Evolutionary conservation across 2,888 invertebrate species (phyloP), one percentile per base, ranked within the genome.

Genomic region (Thymelicus acteon): DNA sequence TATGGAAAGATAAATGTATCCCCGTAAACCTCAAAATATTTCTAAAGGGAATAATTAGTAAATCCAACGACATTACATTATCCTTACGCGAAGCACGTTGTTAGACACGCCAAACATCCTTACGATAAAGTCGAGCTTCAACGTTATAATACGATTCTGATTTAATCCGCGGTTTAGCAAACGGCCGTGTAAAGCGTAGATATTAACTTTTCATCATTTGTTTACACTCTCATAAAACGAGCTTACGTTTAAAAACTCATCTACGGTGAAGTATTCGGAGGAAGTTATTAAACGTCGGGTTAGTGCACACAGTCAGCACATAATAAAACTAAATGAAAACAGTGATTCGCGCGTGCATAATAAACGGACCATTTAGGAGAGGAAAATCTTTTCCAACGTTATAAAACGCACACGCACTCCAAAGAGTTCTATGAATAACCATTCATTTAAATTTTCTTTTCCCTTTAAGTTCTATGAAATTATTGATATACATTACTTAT

Each of bases 241-340:
- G 63, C 63, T 70, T 64, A 70, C 63, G 69, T 64, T 58, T 70
- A 70, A 70, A 70, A 70, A 64, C 69, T 70, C 69, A 70, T 70
- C 69, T 60, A 64, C 69, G 69, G n/a, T 47, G 63, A 58, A 54
- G 70, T 63, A 64, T 64, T 70, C 58, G 47, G 64, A 71, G 66
- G 71, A 66, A 71, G 71, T 71, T 66, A 71, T 71, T 71, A 71
- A 71, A 74, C 72, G 77, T 75, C 71, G 72, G 70, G 58, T 40
- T 74, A 65, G 67, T 76, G 73, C 75, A 72, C 72, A 73, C 74
- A 79, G 74, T 79, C 77, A 40, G 39, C 64, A 74, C 63, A 76
- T 75, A 76, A 77, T 80, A 77, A 79, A 79, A 77, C 74, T 76
- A 76, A 75, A 79, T 79, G 76, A 77, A 76, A 75, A 76, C 74